These are phyloP conservation scores for Oxystoma pomonae DNA, from an alignment of 2,888 invertebrate genomes.

Conservation along the genomic window DNA sequence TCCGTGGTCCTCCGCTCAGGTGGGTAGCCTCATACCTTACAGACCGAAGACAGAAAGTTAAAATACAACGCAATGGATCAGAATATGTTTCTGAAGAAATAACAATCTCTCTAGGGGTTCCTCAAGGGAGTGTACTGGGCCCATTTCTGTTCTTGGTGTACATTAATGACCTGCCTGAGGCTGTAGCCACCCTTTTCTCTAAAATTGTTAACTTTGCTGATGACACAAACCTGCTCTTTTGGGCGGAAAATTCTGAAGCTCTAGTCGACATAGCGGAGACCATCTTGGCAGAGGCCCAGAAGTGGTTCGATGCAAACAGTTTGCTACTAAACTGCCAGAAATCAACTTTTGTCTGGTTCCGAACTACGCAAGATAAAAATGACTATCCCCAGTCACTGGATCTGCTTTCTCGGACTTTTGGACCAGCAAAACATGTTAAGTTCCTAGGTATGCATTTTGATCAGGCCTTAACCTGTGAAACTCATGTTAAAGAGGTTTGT, in stretches of 20 bases:
- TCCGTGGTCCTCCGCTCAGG: neutral
- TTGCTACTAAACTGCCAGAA: neutral
- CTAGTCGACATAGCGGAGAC: neutral
- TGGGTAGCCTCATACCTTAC: neutral
- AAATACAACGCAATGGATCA: neutral
- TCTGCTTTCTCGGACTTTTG: neutral
- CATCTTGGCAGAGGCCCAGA: neutral
- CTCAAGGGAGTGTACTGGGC: neutral
- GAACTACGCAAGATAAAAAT: neutral
- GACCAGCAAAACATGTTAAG: neutral
- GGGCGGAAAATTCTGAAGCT: neutral
- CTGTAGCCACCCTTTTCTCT: neutral
- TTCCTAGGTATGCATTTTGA: neutral
- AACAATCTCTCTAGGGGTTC: neutral
- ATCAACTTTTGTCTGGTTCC: neutral
- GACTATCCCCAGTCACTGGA: neutral
- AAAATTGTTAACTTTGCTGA: neutral
- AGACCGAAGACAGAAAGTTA: neutral
- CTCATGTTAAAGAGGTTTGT: neutral
- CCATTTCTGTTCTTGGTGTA: neutral
- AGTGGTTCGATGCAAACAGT: neutral
- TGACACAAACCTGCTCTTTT: neutral
- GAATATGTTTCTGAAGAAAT: neutral
- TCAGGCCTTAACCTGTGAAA: neutral
- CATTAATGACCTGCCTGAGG: neutral